Evolutionary conservation across 2,888 invertebrate species (phyloP), one percentile per base, ranked within the genome.

Genomic region (Octodonta nipae): DNA sequence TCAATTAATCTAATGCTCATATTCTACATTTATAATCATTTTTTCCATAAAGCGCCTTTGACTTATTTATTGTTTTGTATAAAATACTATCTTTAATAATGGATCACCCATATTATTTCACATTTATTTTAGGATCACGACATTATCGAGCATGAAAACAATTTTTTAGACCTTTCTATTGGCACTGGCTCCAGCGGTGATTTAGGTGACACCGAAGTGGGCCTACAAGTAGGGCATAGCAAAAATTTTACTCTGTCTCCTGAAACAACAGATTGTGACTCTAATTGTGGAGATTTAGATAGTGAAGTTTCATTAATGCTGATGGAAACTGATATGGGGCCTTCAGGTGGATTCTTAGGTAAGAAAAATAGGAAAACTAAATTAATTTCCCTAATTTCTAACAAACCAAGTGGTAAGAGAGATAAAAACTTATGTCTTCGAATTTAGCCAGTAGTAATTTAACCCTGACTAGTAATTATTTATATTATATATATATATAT

Each of bases 231-330:
- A 29, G 73, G 78, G 26, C 78, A 78, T 55, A 79, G 80, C 47
- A 73, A 83, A 28, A 86, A 86, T 58, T 88, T 88, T 62, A 85
- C 87, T 13, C 72, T 89, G 37, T 89, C 89, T 24, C 87, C 89
- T 4, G 91, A 89, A 65, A 85, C 86, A 38, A 91, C 88, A 36
- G 91, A 91, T 64, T 87, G 85, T 57, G 89, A 87, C 63, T 86
- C 85, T 41, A 83, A 84, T 58, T 78, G 78, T 53, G 77, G 77
- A n/a, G 86, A 86, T 56, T 69, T 85, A 50, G 85, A 86, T 60
- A 88, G 84, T 59, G 81, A 87, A 61, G 75, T 82, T 44, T 82
- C 82, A 28, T 71, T 82, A 44, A 75, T 78, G 65, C 66, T 78
- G 54, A 71, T 78, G 72, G 78, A 78, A 55, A 76, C 71, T 50